These are phyloP conservation scores for Hirtodrosophila histrioides DNA, from an alignment of 2,888 invertebrate species.

Conservation along the genomic window DNA sequence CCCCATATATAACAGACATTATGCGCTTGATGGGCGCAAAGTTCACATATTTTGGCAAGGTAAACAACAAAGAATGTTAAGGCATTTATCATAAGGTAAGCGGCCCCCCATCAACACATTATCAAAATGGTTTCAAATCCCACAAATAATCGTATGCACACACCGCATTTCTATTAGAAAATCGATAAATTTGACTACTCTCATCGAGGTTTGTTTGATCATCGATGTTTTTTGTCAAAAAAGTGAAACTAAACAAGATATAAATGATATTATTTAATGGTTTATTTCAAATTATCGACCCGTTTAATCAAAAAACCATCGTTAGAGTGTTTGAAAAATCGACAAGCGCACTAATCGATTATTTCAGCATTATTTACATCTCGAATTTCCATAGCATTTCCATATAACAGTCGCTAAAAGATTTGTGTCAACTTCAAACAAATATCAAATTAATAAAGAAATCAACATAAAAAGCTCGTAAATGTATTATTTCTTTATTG, in stretches of 20 bases:
- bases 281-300: too few species aligned
- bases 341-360: too few species aligned
- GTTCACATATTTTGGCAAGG: slow-evolving; percentile 27
- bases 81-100: slow-evolving; percentile 43
- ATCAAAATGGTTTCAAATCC: slow-evolving; percentile 38
- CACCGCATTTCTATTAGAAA: too few species aligned
- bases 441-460: slow-evolving; percentile 42
- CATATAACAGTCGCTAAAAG: slow-evolving; percentile 35
- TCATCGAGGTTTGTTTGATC: too few species aligned
- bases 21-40: slow-evolving; percentile 53
- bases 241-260: too few species aligned
- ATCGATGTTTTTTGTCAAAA: too few species aligned
- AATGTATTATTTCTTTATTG: slow-evolving; percentile 35
- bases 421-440: slow-evolving; percentile 52
- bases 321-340: too few species aligned
- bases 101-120: slow-evolving; percentile 48
- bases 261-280: too few species aligned
- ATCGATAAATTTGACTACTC: too few species aligned
- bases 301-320: too few species aligned
- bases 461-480: slow-evolving; percentile 59
- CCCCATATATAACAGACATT: slow-evolving; percentile 11
- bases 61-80: slow-evolving; percentile 15
- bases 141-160: slow-evolving; percentile 15
- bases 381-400: slow-evolving; percentile 16
- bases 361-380: too few species aligned